Percentiles rank a stretch among this genome's conserved stretches.
Conservation (phyloP, 1,140 invertebrate species). For the Prorops nasuta region DNA sequence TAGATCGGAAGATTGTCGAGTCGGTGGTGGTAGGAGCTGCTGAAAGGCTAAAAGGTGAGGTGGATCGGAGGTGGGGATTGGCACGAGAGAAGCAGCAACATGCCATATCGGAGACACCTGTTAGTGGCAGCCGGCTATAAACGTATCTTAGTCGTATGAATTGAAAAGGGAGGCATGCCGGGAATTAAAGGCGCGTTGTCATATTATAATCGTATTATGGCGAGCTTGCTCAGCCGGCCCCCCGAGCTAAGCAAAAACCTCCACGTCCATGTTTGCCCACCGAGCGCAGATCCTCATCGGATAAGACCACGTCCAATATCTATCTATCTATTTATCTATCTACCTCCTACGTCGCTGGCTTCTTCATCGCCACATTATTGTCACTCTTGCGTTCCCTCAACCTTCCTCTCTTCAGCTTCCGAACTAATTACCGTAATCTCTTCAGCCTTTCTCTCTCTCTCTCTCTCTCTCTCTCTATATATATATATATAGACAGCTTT, state of each 20-base stretch:
- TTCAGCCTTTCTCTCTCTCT: too few species aligned
- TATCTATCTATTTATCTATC: too few species aligned
- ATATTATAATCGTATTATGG: slow-evolving; percentile 51
- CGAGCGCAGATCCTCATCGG: too few species aligned
- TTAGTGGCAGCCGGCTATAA: slow-evolving; percentile 40
- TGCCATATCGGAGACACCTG: slow-evolving; percentile 52
- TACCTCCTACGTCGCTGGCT: too few species aligned
- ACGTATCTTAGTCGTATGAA: slow-evolving; percentile 39
- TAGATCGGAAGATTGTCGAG: not conserved
- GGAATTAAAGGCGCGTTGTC: slow-evolving; percentile 47
- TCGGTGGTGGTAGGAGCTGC: not conserved
- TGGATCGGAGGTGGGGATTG: slow-evolving; percentile 25
- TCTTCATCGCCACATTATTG: too few species aligned
- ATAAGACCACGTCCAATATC: too few species aligned
- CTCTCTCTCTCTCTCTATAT: too few species aligned
- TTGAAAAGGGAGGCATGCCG: slow-evolving; percentile 32
- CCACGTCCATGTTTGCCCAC: slow-evolving; percentile 9
- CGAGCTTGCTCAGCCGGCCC: slow-evolving; percentile 15
- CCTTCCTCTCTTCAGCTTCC: slow-evolving; percentile 5
- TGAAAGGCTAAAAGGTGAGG: slow-evolving; percentile 6
- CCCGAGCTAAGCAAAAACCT: slow-evolving; percentile 18
- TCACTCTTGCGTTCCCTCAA: slow-evolving; percentile 11
- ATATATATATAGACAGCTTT: too few species aligned
- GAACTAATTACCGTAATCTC: too few species aligned
- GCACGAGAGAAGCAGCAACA: slow-evolving; percentile 40